Evolutionary conservation across 2,797 vertebrate species (phyloP).

Genomic region (Carcharodon carcharias): DNA sequence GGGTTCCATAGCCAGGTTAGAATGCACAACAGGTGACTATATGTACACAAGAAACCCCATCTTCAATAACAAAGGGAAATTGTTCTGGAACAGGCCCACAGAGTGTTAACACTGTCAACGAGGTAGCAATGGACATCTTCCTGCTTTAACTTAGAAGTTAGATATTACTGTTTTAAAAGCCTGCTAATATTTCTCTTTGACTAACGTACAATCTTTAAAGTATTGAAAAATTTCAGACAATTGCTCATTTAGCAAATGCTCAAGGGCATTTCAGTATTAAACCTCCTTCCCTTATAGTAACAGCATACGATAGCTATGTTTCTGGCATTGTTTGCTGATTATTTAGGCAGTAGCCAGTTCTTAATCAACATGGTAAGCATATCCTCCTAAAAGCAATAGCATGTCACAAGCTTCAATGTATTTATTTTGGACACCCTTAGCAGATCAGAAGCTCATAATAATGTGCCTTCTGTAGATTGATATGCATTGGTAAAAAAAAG

Average conservation of each 20-base stretch:
- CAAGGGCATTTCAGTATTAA: neutral
- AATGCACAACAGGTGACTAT: too few relatives aligned
- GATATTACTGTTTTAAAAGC: neutral
- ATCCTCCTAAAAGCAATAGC: neutral
- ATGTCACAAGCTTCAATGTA: neutral
- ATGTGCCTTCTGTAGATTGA: neutral
- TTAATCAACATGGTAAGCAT: neutral
- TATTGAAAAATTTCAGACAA: neutral
- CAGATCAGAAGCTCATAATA: neutral
- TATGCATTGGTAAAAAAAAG: neutral
- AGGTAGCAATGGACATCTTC: too few relatives aligned
- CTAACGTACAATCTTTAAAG: neutral
- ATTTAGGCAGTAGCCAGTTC: neutral
- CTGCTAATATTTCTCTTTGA: neutral
- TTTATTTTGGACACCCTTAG: neutral
- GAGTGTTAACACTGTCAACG: too few relatives aligned
- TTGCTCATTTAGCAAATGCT: neutral
- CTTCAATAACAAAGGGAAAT: neutral
- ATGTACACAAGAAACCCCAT: too few relatives aligned
- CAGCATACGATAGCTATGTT: neutral
- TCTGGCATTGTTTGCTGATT: neutral
- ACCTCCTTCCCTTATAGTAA: too few relatives aligned
- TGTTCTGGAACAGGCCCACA: too few relatives aligned
- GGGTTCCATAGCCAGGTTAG: too few relatives aligned
- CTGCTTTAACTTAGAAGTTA: too few relatives aligned